Conservation (phyloP, 2,797 vertebrate species). For the Etheostoma perlongum region DNA sequence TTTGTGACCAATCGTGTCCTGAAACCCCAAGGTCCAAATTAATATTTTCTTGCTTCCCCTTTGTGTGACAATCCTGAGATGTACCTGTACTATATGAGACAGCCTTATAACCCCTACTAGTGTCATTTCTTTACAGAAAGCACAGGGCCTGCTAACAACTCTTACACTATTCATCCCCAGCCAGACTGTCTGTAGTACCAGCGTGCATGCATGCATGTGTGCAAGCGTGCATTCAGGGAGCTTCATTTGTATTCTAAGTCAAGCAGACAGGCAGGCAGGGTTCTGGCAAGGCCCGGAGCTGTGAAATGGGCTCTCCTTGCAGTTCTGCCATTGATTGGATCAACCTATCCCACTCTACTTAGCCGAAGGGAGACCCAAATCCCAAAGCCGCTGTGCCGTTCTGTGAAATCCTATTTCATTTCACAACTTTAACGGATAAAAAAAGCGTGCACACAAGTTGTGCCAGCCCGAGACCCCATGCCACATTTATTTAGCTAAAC, state of each 20-base stretch:
- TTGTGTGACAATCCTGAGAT: neutral
- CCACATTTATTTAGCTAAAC: constrained; percentile 70
- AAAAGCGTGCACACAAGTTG: constrained; percentile 67
- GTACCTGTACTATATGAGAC: neutral
- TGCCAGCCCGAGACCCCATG: constrained; percentile 76
- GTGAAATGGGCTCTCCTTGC: constrained; percentile 84
- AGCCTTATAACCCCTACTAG: constrained; percentile 8
- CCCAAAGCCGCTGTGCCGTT: constrained; percentile 80
- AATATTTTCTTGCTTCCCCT: neutral
- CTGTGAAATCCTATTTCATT: constrained; percentile 86
- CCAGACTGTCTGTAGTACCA: constrained; percentile 64
- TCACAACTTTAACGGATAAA: constrained; percentile 85
- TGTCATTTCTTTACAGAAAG: constrained; percentile 45
- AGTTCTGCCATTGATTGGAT: constrained; percentile 83
- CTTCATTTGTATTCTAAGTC: constrained; percentile 86
- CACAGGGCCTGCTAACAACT: constrained; percentile 40
- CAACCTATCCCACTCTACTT: constrained; percentile 82
- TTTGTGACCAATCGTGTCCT: neutral
- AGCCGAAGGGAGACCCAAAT: constrained; percentile 81
- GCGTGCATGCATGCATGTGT: constrained; percentile 65
- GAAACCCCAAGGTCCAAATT: neutral
- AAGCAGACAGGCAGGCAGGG: constrained; percentile 76
- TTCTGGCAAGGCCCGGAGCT: constrained; percentile 80
- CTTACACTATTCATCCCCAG: constrained; percentile 51
- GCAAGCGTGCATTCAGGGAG: constrained; percentile 77